Percentiles rank a stretch among this genome's conserved stretches.
Conservation (phyloP, 37 sponge, comb jelly and placozoan species). For the Bolinopsis microptera region DNA sequence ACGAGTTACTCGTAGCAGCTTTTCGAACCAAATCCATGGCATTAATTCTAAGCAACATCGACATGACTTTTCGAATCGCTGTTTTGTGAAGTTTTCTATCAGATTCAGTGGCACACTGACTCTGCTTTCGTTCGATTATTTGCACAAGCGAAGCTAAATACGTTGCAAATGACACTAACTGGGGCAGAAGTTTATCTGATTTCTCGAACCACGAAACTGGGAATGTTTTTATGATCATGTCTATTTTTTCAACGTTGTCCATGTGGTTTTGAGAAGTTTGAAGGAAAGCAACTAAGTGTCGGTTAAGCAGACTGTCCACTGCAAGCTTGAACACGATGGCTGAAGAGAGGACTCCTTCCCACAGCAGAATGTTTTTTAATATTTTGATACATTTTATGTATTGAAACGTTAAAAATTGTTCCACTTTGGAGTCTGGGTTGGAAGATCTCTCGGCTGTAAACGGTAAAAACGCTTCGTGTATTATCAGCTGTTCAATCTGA, state of each 20-base stretch:
- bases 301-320: background rate
- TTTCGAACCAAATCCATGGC: conserved; percentile 18
- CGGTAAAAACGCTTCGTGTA: background rate
- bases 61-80: conserved; percentile 1
- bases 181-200: conserved; percentile 10
- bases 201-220: conserved; percentile 1
- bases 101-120: background rate
- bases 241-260: conserved; percentile 26
- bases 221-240: conserved; percentile 1
- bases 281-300: conserved; percentile 10
- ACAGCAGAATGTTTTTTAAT: conserved; percentile 4
- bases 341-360: conserved; percentile 4
- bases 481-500: conserved; percentile 7
- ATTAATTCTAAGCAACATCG: conserved; percentile 8
- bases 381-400: conserved; percentile 28
- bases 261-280: background rate
- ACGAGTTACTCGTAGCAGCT: background rate
- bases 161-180: background rate
- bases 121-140: background rate
- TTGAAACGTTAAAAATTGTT: background rate
- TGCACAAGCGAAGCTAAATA: background rate
- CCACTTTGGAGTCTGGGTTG: conserved; percentile 1
- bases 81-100: conserved; percentile 2
- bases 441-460: conserved; percentile 1
- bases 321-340: background rate